Evolutionary conservation across 1,140 invertebrate genomes (phyloP).

Genomic region (Euwallacea fornicatus): DNA sequence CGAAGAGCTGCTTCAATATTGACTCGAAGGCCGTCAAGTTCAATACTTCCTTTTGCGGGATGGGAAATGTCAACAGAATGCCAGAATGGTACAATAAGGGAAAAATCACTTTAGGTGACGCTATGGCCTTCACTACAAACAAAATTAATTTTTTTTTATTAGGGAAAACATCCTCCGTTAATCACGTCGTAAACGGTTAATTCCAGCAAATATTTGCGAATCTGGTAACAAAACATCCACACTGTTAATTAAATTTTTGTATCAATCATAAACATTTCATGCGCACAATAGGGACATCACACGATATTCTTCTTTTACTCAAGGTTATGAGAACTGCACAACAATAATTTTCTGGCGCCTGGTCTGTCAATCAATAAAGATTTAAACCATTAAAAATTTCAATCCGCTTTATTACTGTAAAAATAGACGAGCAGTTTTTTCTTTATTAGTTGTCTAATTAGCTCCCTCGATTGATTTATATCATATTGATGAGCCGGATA

Average conservation of each 20-base stretch:
- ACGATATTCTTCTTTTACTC: constrained; percentile 5
- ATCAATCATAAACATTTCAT: background rate
- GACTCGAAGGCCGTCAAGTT: constrained; percentile 25
- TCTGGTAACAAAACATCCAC: background rate
- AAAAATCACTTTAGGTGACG: constrained; percentile 4
- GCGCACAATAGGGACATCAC: background rate
- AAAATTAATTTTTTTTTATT: too few species aligned
- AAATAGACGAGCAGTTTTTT: too few species aligned
- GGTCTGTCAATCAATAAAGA: constrained; percentile 15
- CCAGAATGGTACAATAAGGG: constrained; percentile 6
- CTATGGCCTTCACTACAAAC: too few species aligned
- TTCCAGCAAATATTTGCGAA: too few species aligned
- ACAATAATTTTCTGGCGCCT: constrained; percentile 25
- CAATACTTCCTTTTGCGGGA: constrained; percentile 31
- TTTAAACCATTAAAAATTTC: constrained; percentile 16
- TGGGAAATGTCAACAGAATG: constrained; percentile 30
- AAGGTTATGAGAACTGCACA: constrained; percentile 25
- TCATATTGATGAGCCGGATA: constrained; percentile 7
- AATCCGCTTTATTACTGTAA: background rate
- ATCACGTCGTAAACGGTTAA: too few species aligned
- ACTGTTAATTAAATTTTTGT: constrained; percentile 2
- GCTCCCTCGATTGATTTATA: constrained; percentile 10
- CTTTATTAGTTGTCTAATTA: too few species aligned
- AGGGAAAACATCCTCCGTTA: too few species aligned
- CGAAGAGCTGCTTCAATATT: constrained; percentile 32